These are phyloP conservation scores for Lepidurus couesii DNA, from an alignment of 1,140 invertebrate genomes.

Conservation along the genomic window DNA sequence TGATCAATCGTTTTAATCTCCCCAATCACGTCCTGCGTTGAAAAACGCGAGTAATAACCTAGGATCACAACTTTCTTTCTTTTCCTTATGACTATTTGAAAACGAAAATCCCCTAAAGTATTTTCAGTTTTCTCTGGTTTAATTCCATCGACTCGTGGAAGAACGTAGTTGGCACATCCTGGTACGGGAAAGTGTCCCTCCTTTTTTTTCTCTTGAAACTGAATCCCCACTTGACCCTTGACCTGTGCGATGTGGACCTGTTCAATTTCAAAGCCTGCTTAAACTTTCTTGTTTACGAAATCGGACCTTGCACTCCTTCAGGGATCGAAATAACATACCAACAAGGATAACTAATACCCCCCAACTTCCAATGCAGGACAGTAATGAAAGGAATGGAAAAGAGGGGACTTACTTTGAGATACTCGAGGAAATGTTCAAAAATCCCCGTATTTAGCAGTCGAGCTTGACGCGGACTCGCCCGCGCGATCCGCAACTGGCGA, in stretches of 20 bases:
- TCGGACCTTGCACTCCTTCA: neutral
- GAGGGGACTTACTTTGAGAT: slow-evolving; percentile 30
- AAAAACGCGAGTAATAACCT: too few species aligned
- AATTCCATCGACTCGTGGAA: neutral
- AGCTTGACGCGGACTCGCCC: neutral
- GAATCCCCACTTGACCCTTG: neutral
- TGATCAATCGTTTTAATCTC: too few species aligned
- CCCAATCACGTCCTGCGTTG: too few species aligned
- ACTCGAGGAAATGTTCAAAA: slow-evolving; percentile 33
- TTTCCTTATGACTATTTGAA: too few species aligned
- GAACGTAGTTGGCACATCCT: neutral
- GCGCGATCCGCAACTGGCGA: slow-evolving; percentile 1
- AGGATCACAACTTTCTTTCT: too few species aligned
- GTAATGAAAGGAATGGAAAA: neutral
- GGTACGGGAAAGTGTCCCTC: neutral
- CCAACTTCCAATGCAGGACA: too few species aligned
- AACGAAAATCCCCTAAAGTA: too few species aligned
- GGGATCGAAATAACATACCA: too few species aligned
- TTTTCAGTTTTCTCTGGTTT: neutral
- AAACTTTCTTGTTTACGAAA: neutral
- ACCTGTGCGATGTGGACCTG: neutral
- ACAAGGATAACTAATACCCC: too few species aligned
- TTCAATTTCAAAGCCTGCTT: neutral
- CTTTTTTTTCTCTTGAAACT: neutral
- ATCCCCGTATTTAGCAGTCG: slow-evolving; percentile 24